Conservation (phyloP, 2,888 invertebrate genomes). For the Platycheirus rosarum region DNA sequence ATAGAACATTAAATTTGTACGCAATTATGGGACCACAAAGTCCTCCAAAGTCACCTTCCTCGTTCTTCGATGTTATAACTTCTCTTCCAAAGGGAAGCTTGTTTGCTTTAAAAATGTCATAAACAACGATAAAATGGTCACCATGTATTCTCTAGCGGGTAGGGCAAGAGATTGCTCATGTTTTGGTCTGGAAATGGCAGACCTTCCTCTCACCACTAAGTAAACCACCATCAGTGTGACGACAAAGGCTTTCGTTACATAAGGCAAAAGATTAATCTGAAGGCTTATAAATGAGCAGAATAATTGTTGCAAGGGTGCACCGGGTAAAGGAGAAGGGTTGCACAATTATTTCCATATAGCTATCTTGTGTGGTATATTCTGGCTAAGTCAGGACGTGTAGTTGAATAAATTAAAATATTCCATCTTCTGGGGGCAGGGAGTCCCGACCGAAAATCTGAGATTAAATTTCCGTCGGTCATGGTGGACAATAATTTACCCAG, state of each 20-base stretch:
- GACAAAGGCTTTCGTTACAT: conserved; percentile 72
- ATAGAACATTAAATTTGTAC: conserved; percentile 73
- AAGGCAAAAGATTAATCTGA: conserved; percentile 72
- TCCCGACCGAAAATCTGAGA: conserved; percentile 62
- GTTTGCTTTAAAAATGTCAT: conserved; percentile 71
- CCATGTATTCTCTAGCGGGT: conserved; percentile 23
- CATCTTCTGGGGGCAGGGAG: conserved; percentile 49
- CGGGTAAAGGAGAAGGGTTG: conserved; percentile 1
- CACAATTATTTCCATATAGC: conserved; percentile 58
- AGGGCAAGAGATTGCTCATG: conserved; percentile 23
- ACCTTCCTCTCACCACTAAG: conserved; percentile 47
- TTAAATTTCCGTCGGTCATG: conserved; percentile 57
- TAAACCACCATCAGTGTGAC: conserved; percentile 63
- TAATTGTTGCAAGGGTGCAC: conserved; percentile 58
- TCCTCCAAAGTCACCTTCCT: conserved; percentile 4
- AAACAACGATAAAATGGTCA: conserved; percentile 72
- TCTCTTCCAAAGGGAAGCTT: conserved; percentile 48
- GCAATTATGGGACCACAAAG: conserved; percentile 69
- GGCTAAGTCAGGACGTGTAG: conserved; percentile 59
- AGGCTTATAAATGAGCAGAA: conserved; percentile 66
- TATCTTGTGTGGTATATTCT: background rate
- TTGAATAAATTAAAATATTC: conserved; percentile 73
- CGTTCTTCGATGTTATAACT: conserved; percentile 21
- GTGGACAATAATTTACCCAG: conserved; percentile 46
- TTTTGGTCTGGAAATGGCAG: conserved; percentile 9